A percentile compares a stretch with the other conserved stretches of the same genome.
phyloP scores from a whole-genome alignment of 2,888 invertebrate genomes.

The Strigamia crassipes region DNA sequence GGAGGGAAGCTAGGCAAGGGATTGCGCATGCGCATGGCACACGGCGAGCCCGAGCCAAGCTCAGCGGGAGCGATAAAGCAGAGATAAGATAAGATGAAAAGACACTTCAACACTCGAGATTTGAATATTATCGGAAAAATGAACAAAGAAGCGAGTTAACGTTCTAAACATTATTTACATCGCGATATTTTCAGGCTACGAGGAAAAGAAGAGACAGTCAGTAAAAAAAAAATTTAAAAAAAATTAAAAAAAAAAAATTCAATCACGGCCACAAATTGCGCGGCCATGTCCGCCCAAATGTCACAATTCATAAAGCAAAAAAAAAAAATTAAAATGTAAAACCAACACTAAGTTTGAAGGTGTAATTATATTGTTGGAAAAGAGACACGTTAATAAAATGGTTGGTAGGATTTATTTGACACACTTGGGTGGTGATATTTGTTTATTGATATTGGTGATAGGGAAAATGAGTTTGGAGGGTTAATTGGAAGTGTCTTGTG shows the following conservation, averaged over 20 bases:
- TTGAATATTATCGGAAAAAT: constrained; percentile 26
- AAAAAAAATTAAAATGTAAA: not conserved
- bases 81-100: constrained; percentile 29
- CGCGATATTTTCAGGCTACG: not conserved
- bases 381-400: constrained; percentile 22
- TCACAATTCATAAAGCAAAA: constrained; percentile 17
- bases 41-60: constrained; percentile 1
- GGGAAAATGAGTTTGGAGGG: constrained; percentile 30
- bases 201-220: not conserved
- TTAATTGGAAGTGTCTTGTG: constrained; percentile 7
- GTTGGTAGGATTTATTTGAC: constrained; percentile 26
- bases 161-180: constrained; percentile 4
- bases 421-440: constrained; percentile 30
- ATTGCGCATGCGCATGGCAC: constrained; percentile 5
- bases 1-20: constrained; percentile 23
- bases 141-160: constrained; percentile 1
- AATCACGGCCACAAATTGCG: not conserved
- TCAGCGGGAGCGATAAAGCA: constrained; percentile 25
- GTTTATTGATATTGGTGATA: constrained; percentile 15
- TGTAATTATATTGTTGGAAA: constrained; percentile 22
- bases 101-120: constrained; percentile 22
- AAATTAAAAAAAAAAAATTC: no score
- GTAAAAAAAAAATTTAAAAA: no score
- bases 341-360: constrained; percentile 1
- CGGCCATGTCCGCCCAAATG: not conserved